A percentile compares a stretch with the other conserved stretches of the same genome.
Evolutionary conservation across 1,140 invertebrate species (phyloP).

Genomic region (Sitophilus oryzae): DNA sequence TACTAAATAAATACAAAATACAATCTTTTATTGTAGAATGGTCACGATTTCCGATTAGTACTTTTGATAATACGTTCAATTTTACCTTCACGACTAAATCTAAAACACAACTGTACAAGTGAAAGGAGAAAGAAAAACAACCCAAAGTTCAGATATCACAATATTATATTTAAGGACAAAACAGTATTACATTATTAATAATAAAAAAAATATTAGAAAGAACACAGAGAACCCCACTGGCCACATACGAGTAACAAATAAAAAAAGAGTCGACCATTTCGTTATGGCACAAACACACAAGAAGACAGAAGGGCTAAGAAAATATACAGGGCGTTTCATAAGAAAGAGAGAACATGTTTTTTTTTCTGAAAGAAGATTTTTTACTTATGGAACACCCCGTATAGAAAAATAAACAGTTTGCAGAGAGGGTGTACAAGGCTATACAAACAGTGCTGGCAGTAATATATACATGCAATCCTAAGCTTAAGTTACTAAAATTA

Average conservation of each 20-base stretch:
- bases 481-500: not conserved
- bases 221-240: slow-evolving; percentile 17
- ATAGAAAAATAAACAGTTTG: slow-evolving; percentile 14
- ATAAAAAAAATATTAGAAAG: slow-evolving; percentile 4
- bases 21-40: too few relatives aligned
- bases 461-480: not conserved
- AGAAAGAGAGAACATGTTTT: too few relatives aligned
- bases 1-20: too few relatives aligned
- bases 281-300: slow-evolving; percentile 24
- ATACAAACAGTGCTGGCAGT: not conserved
- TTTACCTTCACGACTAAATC: not conserved
- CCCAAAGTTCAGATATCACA: slow-evolving; percentile 11
- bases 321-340: not conserved
- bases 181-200: not conserved
- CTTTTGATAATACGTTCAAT: too few relatives aligned
- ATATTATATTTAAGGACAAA: slow-evolving; percentile 13
- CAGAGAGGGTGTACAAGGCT: slow-evolving; percentile 6
- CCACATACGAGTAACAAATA: slow-evolving; percentile 1
- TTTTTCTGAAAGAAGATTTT: too few relatives aligned
- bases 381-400: too few relatives aligned
- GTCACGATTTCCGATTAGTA: too few relatives aligned
- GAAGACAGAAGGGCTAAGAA: slow-evolving; percentile 14
- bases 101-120: not conserved
- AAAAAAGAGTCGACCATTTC: not conserved
- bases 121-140: not conserved